These are phyloP conservation scores for Hydrolagus colliei DNA, from an alignment of 2,797 vertebrate species.

Conservation along the genomic window DNA sequence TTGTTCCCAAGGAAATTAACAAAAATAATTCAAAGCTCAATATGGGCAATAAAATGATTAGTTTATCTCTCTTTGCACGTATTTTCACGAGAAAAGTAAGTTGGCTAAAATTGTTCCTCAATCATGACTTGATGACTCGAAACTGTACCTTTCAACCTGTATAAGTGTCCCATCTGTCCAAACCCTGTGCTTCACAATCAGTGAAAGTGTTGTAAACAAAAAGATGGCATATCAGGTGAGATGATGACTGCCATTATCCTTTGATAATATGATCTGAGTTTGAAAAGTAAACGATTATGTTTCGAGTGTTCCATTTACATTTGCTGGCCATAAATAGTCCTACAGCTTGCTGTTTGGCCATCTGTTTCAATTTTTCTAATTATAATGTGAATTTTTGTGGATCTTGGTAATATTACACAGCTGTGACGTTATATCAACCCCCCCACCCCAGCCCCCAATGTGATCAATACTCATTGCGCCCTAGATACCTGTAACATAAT, in stretches of 20 bases:
- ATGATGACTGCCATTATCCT: not conserved
- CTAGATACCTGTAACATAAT: not conserved
- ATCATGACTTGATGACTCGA: not conserved
- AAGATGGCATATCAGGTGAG: not conserved
- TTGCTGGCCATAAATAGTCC: not conserved
- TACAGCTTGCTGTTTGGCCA: not conserved
- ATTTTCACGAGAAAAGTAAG: not conserved
- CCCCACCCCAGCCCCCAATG: too few relatives aligned
- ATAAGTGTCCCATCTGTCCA: not conserved
- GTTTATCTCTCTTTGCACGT: too few relatives aligned
- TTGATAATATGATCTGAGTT: conserved; percentile 1
- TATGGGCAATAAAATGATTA: not conserved
- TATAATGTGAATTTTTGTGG: not conserved
- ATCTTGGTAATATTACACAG: not conserved
- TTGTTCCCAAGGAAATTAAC: too few relatives aligned
- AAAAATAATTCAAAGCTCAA: not conserved
- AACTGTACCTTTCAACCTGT: not conserved
- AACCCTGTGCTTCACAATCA: not conserved
- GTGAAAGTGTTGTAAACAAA: not conserved
- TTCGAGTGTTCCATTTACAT: not conserved
- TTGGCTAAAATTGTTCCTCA: not conserved
- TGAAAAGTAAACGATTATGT: not conserved
- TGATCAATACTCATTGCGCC: not conserved
- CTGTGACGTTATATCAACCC: not conserved
- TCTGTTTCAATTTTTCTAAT: conserved; percentile 23